A percentile compares a stretch with the other conserved stretches of the same genome.
These are phyloP conservation scores for Danio aesculapii DNA, from an alignment of 2,797 vertebrate species.

Conservation along the genomic window DNA sequence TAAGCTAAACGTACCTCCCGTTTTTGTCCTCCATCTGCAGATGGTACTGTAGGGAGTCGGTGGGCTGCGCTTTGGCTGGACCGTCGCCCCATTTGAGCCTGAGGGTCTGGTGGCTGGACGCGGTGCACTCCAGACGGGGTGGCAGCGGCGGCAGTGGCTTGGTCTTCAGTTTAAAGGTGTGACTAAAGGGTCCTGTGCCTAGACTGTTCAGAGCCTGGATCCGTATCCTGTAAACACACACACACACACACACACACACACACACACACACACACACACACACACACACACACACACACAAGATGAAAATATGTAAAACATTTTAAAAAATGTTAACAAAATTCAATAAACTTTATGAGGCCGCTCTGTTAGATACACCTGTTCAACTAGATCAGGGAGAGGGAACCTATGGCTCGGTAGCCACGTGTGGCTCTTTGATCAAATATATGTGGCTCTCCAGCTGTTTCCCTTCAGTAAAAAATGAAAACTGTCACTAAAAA, in stretches of 20 bases:
- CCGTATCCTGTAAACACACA: constrained; percentile 83
- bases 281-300: neutral
- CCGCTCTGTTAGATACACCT: too few species aligned
- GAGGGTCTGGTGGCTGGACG: constrained; percentile 96
- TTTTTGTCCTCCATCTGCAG: constrained; percentile 96
- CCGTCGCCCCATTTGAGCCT: constrained; percentile 98
- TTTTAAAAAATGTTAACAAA: too few species aligned
- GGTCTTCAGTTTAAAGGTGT: constrained; percentile 96
- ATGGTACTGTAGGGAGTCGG: constrained; percentile 93
- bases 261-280: too few species aligned
- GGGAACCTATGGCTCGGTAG: too few species aligned
- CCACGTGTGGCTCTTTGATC: too few species aligned
- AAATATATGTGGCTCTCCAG: too few species aligned
- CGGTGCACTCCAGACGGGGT: constrained; percentile 94
- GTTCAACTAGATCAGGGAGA: too few species aligned
- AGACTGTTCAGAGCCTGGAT: constrained; percentile 97
- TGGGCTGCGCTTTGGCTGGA: constrained; percentile 80
- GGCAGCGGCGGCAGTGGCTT: constrained; percentile 95
- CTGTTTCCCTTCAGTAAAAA: too few species aligned
- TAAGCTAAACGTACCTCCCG: constrained; percentile 80
- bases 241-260: too few species aligned
- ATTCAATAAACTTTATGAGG: too few species aligned
- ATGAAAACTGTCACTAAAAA: too few species aligned
- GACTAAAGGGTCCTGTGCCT: constrained; percentile 96
- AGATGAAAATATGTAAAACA: too few species aligned